Base-by-base conservation (phyloP, 2,113 vertebrate species). In the Poicephalus meyeri region DNA sequence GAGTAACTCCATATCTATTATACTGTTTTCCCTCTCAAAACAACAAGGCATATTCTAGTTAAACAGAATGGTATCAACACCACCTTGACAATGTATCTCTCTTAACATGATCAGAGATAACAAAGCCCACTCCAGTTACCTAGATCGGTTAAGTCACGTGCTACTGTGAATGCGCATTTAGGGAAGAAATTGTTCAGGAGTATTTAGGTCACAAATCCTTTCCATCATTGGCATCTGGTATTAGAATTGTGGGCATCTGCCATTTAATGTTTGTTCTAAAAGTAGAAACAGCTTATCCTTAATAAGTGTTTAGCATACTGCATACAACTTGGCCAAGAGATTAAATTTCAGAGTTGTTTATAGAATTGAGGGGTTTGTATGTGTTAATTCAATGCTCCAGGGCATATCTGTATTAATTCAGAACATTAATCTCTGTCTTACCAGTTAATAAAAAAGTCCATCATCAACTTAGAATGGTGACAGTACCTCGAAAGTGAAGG, bases 131-230 rank as follows among this genome's bases (percentile, higher is more conserved):
- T 58, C 35, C 80, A 80, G 56, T 91, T 93, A 91, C 84, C 78
- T 49, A 90, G 63, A 81, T 95, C 65, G 65, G 58, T 85, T 42
- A 91, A 44, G 33, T 21, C 91, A 60, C 8, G 23, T 78, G 69
- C 39, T 2, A 3, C 52, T 85, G 18, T 60, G 55, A 96, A 94
- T 90, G 50, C 33, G 29, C 56, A 96, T 86, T 96, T 78, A 88
- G 14, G 35, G 39, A 95, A 92, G 37, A 97, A 96, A 92, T 80
- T n/a, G 11, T 89, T 76, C 31, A 92, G 89, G 77, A 82, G 56
- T 95, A 97, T 96, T 93, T 95, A 96, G 94, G 95, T 97, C 97
- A 96, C 93, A 97, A 96, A 97, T 97, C 95, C 95, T 94, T 95
- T 88, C 94, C 93, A 97, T 90, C 79, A 80, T 23, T 50, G 82